Percentiles rank a stretch among this genome's conserved stretches.
These are phyloP conservation scores for Halcyon leucocephala DNA, from an alignment of 2,797 vertebrate genomes.

Conservation along the genomic window DNA sequence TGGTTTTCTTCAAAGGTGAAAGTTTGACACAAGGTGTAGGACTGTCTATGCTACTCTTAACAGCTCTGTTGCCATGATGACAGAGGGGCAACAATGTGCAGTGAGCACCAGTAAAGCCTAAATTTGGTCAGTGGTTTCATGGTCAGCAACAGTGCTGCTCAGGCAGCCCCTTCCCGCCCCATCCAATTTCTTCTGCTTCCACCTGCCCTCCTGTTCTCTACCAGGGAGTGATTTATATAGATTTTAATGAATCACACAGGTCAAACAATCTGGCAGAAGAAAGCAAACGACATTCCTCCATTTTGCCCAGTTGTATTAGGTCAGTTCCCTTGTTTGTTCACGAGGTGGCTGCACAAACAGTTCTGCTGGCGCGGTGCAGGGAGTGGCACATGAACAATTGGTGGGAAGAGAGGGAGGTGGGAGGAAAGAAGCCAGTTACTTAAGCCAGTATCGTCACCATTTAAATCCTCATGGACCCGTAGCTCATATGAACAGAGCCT, in stretches of 20 bases:
- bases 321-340: conserved; percentile 28
- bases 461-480: conserved; percentile 18
- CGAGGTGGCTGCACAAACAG: not conserved
- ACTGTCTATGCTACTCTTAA: not conserved
- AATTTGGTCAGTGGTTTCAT: not conserved
- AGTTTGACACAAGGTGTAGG: not conserved
- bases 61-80: not conserved
- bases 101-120: not conserved
- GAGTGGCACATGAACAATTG: not conserved
- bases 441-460: not conserved
- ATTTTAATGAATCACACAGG: not conserved
- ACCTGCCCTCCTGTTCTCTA: not conserved
- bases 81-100: fast-evolving
- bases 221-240: not conserved
- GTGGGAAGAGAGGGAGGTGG: conserved; percentile 17
- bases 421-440: conserved; percentile 22
- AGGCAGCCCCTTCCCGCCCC: not conserved
- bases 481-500: not conserved
- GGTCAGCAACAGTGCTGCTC: fast-evolving
- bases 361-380: not conserved
- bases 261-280: not conserved
- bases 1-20: not conserved
- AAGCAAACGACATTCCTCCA: not conserved
- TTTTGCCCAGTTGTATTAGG: not conserved
- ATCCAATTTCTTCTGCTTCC: not conserved